Conservation (phyloP, 2,888 invertebrate genomes). For the Drosophila atripex region DNA sequence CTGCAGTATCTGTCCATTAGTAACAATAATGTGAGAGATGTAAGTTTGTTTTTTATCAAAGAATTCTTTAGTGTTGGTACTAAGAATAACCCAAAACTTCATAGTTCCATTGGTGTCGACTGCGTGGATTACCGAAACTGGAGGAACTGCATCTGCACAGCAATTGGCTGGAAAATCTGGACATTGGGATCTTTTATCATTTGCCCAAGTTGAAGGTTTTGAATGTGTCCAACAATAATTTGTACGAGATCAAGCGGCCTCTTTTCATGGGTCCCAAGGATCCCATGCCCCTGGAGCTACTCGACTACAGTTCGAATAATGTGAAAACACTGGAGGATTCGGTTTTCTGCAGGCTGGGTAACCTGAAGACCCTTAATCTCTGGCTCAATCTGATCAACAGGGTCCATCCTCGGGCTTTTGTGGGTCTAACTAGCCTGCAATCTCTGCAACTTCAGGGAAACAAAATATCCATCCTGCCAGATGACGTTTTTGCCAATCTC, state of each 20-base stretch:
- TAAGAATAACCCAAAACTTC: background rate
- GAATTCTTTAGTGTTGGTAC: too few species aligned
- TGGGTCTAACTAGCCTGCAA: constrained; percentile 62
- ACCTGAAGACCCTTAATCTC: constrained; percentile 72
- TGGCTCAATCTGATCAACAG: constrained; percentile 70
- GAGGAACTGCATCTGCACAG: constrained; percentile 68
- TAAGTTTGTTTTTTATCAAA: constrained; percentile 45
- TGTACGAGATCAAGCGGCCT: constrained; percentile 60
- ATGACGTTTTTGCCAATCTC: constrained; percentile 71
- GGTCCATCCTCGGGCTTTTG: constrained; percentile 64
- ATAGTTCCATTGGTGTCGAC: constrained; percentile 67
- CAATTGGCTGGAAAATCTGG: constrained; percentile 71
- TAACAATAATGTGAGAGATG: constrained; percentile 75
- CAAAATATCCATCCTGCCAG: constrained; percentile 64
- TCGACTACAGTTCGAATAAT: constrained; percentile 80
- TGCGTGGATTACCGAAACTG: constrained; percentile 63
- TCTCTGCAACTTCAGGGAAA: constrained; percentile 73
- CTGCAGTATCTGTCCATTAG: constrained; percentile 72
- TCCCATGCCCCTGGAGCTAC: constrained; percentile 47
- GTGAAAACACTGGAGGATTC: constrained; percentile 55
- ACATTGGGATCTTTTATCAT: constrained; percentile 66
- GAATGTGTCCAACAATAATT: constrained; percentile 76
- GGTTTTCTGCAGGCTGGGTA: constrained; percentile 64
- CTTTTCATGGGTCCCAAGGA: constrained; percentile 64
- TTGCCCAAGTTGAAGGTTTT: constrained; percentile 64